phyloP scores from a whole-genome alignment of 2,888 invertebrate genomes.

The Ametastegia equiseti region DNA sequence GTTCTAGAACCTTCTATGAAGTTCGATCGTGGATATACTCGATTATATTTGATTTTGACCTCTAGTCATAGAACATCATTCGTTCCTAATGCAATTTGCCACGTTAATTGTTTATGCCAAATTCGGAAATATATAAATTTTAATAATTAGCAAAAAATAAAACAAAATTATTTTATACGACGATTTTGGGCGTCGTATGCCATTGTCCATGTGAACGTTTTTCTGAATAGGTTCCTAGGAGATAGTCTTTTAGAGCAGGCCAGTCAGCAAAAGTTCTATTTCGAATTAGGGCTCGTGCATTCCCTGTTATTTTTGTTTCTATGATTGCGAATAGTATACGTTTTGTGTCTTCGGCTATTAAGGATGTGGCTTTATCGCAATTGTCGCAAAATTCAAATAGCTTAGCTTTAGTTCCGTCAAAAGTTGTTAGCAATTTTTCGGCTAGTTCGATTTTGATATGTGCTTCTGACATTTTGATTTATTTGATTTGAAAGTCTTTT shows the following conservation, averaged over 20 bases:
- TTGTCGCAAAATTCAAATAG: conserved; percentile 53
- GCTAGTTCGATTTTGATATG: conserved; percentile 52
- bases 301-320: conserved; percentile 59
- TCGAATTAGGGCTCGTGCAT: conserved; percentile 56
- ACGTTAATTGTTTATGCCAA: too few relatives aligned
- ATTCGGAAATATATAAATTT: too few relatives aligned
- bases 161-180: too few relatives aligned
- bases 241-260: conserved; percentile 53
- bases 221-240: conserved; percentile 56
- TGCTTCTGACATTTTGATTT: neutral
- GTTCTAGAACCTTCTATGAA: too few relatives aligned
- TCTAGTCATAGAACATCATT: too few relatives aligned
- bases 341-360: conserved; percentile 46
- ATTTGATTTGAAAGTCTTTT: neutral
- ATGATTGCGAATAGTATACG: conserved; percentile 56
- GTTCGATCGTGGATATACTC: too few relatives aligned
- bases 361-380: conserved; percentile 46
- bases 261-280: conserved; percentile 57
- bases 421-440: conserved; percentile 49
- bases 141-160: too few relatives aligned
- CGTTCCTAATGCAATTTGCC: too few relatives aligned
- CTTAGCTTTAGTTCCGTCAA: conserved; percentile 54
- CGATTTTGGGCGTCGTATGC: too few relatives aligned
- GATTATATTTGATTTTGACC: too few relatives aligned
- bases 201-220: conserved; percentile 62